Conservation (phyloP, 2,113 vertebrate species). For the Phoenicopterus ruber region DNA sequence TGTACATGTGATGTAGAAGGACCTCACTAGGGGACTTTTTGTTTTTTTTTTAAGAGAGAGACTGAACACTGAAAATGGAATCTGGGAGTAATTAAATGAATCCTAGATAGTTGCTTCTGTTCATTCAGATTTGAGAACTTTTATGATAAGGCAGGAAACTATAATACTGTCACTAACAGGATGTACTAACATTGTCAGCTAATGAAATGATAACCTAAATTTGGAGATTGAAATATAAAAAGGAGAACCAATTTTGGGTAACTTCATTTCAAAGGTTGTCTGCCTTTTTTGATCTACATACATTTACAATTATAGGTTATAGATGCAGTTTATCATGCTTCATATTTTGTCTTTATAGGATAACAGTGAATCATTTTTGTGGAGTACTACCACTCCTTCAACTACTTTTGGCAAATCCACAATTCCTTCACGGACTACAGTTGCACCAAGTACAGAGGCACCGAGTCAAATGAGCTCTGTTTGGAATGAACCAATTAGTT, state of each 20-base stretch:
- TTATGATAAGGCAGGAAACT: not conserved
- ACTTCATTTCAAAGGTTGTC: not conserved
- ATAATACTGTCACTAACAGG: not conserved
- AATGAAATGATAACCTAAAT: not conserved
- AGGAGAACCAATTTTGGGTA: not conserved
- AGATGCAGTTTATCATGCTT: not conserved
- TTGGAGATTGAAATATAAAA: not conserved
- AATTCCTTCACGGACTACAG: slow-evolving; percentile 63
- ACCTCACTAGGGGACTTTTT: not conserved
- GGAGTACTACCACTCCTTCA: slow-evolving; percentile 87
- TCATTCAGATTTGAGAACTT: not conserved
- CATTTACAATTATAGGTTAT: not conserved
- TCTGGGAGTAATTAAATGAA: not conserved
- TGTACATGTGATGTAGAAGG: not conserved
- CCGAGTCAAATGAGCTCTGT: slow-evolving; percentile 77
- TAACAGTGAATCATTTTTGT: slow-evolving; percentile 89
- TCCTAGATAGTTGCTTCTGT: not conserved
- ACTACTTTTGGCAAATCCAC: slow-evolving; percentile 70
- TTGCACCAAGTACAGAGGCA: slow-evolving; percentile 62
- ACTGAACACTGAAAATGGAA: not conserved
- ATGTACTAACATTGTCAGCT: not conserved
- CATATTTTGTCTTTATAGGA: slow-evolving; percentile 75
- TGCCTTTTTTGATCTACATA: not conserved
- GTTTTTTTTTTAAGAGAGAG: not conserved
- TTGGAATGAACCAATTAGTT: slow-evolving; percentile 90